A percentile compares a stretch with the other conserved stretches of the same genome.
Conservation (phyloP, 2,888 invertebrate species). For the Balanococcus diminutus region DNA sequence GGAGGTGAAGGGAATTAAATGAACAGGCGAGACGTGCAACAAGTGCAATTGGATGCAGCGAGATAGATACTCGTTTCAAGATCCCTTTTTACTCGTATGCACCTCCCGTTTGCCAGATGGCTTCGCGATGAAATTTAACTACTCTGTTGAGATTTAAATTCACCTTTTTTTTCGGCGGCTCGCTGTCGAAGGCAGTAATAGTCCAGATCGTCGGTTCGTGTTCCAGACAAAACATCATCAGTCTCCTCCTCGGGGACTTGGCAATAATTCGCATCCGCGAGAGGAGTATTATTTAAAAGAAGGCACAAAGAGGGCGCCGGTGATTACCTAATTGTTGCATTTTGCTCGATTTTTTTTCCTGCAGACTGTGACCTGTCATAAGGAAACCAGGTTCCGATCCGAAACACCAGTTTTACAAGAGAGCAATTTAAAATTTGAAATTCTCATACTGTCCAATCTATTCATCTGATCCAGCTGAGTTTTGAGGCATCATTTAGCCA, state of each 20-base stretch:
- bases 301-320: neutral
- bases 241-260: neutral
- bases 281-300: too few species aligned
- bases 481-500: too few species aligned
- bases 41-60: neutral
- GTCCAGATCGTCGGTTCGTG: too few species aligned
- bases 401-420: too few species aligned
- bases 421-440: too few species aligned
- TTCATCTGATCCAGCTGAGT: too few species aligned
- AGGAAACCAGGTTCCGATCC: too few species aligned
- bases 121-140: neutral
- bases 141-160: neutral
- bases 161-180: neutral
- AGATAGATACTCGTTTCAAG: neutral
- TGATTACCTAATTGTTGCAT: neutral
- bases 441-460: too few species aligned
- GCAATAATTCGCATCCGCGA: neutral
- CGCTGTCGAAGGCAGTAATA: neutral
- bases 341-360: neutral
- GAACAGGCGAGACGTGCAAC: neutral
- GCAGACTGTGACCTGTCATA: too few species aligned
- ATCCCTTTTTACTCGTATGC: neutral
- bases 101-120: slow-evolving; percentile 7
- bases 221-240: neutral
- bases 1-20: neutral